phyloP scores from a whole-genome alignment of 1,140 invertebrate species.

The Halesus radiatus region DNA sequence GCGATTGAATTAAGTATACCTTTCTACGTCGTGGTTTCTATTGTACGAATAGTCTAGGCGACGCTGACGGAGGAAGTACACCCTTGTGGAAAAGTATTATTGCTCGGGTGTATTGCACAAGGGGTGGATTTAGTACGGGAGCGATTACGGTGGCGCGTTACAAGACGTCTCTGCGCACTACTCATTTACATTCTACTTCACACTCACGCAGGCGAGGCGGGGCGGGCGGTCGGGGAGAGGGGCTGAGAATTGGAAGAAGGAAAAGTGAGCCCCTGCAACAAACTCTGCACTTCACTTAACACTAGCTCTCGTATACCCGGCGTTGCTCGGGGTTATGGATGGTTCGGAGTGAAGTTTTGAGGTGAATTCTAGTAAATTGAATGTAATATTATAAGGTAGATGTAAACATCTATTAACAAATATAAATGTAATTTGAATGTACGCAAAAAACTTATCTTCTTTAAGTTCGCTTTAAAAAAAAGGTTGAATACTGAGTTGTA shows the following conservation, averaged over 20 bases:
- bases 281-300: conserved; percentile 11
- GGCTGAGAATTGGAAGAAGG: not conserved
- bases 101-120: conserved; percentile 12
- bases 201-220: not conserved
- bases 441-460: no score
- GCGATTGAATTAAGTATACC: conserved; percentile 20
- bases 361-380: no score
- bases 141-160: conserved; percentile 35
- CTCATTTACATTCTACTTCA: conserved; percentile 32
- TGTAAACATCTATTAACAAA: no score
- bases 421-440: no score
- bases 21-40: conserved; percentile 20
- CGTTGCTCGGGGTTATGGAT: no score
- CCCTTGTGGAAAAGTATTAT: conserved; percentile 11
- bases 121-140: conserved; percentile 15
- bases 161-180: conserved; percentile 25
- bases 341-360: no score
- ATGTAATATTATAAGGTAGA: no score
- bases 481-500: no score
- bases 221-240: not conserved
- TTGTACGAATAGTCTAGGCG: conserved; percentile 1
- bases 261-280: not conserved
- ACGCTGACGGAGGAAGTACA: not conserved
- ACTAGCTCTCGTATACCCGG: no score
- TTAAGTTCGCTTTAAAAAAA: no score